Evolutionary conservation across 2,888 invertebrate genomes (phyloP).

Genomic region (Phaonia tiefii): DNA sequence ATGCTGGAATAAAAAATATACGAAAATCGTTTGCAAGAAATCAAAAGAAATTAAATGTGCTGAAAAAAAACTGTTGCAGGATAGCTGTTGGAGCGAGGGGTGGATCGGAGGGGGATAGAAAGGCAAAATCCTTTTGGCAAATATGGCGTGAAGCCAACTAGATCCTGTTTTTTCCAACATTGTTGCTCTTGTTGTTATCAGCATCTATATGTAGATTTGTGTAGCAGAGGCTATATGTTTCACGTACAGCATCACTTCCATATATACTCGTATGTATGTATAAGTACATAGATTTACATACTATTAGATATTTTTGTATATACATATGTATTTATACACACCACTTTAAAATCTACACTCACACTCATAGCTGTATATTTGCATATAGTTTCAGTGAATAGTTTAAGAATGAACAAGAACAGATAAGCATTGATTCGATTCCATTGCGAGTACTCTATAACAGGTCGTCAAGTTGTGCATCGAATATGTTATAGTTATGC

Average conservation of each 20-base stretch:
- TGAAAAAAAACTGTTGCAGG: not conserved
- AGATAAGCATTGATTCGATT: slow-evolving; percentile 20
- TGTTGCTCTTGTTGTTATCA: slow-evolving; percentile 16
- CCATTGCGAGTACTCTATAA: not conserved
- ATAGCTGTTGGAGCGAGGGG: not conserved
- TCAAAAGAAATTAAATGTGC: not conserved
- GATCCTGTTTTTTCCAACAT: slow-evolving; percentile 23
- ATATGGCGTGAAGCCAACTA: slow-evolving; percentile 64
- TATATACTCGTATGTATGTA: not conserved
- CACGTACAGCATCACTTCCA: too few relatives aligned
- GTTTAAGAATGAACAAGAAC: slow-evolving; percentile 14
- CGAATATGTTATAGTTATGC: too few relatives aligned
- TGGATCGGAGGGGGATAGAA: not conserved
- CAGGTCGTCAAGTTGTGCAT: too few relatives aligned
- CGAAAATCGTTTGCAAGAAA: slow-evolving; percentile 4
- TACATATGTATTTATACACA: too few relatives aligned
- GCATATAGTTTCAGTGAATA: slow-evolving; percentile 37
- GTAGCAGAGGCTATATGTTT: too few relatives aligned
- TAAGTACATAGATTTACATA: not conserved
- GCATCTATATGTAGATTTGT: slow-evolving; percentile 4
- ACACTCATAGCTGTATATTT: slow-evolving; percentile 16
- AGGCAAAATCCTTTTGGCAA: slow-evolving; percentile 58
- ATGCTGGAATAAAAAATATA: slow-evolving; percentile 5
- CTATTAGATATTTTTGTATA: not conserved
- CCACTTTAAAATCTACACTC: slow-evolving; percentile 1